Base-by-base conservation (phyloP, 2,888 invertebrate species). In the Vanessa cardui region DNA sequence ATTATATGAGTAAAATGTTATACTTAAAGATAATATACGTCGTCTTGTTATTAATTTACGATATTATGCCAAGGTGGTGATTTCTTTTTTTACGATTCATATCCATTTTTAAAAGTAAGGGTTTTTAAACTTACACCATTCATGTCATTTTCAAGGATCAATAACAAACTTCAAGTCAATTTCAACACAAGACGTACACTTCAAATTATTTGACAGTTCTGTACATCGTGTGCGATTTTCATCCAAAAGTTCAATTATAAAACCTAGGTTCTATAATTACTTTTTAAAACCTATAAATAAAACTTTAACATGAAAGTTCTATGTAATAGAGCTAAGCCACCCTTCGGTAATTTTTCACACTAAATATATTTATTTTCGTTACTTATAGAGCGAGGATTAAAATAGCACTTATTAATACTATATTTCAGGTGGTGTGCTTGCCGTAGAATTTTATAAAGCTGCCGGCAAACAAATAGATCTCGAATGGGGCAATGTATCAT, bases 381-480 rank as follows among this genome's bases (percentile, higher is more conserved):
- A 74, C 39, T 26, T 18, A 59, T 66, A 68, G 12, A 44, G 62
- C 66, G 62, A 65, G 70, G 74, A 78, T 77, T 77, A 83, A 85
- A 71, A 70, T 77, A 69, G 62, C 46, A 58, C 47, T 71, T 72
- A 66, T 39, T 20, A 44, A 44, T 69, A 62, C 63, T 65, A n/a
- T 46, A 68, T 73, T 80, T 93, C 85, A 96, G 96, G 96, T 85
- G 96, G 95, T 74, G 82, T 96, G 76, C 89, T 96, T 63, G 94
- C 95, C 68, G 94, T 94, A 47, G 94, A 95, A 83, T 87, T 94
- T 66, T 95, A 93, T 77, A 94, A 90, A 72, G 81, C 82, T n/a
- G 74, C 82, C 33, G 88, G 86, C 0, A 90, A 93, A 62, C 85
- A 88, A 44, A 81, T 95, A 45, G 93, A 94, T 76, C 88, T 96